Evolutionary conservation across 2,113 vertebrate genomes (phyloP).

Genomic region (Miniopterus natalensis): DNA sequence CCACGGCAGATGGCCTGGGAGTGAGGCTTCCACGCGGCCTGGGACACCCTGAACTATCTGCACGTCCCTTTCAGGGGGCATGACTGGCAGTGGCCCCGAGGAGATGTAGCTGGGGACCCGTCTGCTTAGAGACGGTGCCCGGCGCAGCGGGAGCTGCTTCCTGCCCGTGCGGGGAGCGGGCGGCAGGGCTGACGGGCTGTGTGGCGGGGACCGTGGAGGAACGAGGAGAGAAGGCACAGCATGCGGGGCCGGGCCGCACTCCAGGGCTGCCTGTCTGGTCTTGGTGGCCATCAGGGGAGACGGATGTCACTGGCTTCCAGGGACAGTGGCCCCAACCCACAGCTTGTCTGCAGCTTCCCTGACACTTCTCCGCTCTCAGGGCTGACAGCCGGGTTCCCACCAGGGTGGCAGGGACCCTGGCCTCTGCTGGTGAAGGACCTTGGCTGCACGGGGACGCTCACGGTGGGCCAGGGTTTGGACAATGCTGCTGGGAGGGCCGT

Average conservation of each 20-base stretch:
- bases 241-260: neutral
- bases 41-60: neutral
- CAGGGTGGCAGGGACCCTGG: neutral
- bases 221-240: neutral
- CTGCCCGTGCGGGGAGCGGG: no score
- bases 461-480: neutral
- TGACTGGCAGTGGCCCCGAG: neutral
- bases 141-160: neutral
- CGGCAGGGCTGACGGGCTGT: neutral
- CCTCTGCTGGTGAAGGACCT: neutral
- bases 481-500: no score
- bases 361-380: neutral
- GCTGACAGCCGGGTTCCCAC: neutral
- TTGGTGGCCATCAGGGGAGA: accelerated
- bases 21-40: neutral
- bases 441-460: neutral
- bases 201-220: neutral
- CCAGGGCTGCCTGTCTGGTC: conserved; percentile 76
- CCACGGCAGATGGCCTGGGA: neutral
- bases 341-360: neutral
- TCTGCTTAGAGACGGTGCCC: neutral
- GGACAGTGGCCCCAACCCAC: neutral
- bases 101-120: neutral
- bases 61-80: neutral
- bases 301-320: neutral